Percentiles rank a stretch among this genome's conserved stretches.
phyloP scores from a whole-genome alignment of 2,888 invertebrate species.

The Agrotis exclamationis region DNA sequence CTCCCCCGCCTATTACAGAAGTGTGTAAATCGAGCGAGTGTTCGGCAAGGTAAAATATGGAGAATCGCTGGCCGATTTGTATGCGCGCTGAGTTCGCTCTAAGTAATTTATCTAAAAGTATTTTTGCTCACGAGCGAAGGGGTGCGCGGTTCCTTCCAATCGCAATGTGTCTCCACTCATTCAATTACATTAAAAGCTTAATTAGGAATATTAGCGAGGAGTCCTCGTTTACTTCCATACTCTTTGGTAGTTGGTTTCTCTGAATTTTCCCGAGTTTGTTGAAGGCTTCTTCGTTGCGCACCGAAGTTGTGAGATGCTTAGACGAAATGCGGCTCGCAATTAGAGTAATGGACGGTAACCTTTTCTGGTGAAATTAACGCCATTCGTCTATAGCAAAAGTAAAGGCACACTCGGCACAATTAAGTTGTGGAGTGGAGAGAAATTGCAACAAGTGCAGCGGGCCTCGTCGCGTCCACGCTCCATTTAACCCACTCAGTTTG shows the following conservation, averaged over 20 bases:
- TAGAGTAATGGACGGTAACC: slow-evolving; percentile 90
- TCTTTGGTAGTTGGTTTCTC: slow-evolving; percentile 85
- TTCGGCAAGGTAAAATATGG: slow-evolving; percentile 85
- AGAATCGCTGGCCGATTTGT: slow-evolving; percentile 86
- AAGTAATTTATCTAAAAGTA: slow-evolving; percentile 89
- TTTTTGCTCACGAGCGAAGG: slow-evolving; percentile 82
- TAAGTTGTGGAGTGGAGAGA: slow-evolving; percentile 85
- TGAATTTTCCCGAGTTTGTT: slow-evolving; percentile 87
- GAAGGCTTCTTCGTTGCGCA: slow-evolving; percentile 81
- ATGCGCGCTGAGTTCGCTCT: slow-evolving; percentile 84
- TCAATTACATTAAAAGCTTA: slow-evolving; percentile 91
- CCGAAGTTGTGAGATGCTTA: slow-evolving; percentile 87
- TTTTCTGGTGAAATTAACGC: slow-evolving; percentile 85
- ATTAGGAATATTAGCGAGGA: slow-evolving; percentile 89
- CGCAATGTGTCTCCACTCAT: slow-evolving; percentile 86
- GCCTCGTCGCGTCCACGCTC: slow-evolving; percentile 83
- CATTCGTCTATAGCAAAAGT: slow-evolving; percentile 85
- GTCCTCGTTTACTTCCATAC: slow-evolving; percentile 85
- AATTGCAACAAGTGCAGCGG: slow-evolving; percentile 89
- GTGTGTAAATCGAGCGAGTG: slow-evolving; percentile 85
- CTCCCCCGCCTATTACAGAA: slow-evolving; percentile 75
- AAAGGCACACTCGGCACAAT: slow-evolving; percentile 85
- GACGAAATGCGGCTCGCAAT: slow-evolving; percentile 90
- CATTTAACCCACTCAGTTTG: slow-evolving; percentile 87
- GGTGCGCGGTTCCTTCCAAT: slow-evolving; percentile 77